Conservation (phyloP, 1,140 invertebrate species). For the Physella acuta region DNA sequence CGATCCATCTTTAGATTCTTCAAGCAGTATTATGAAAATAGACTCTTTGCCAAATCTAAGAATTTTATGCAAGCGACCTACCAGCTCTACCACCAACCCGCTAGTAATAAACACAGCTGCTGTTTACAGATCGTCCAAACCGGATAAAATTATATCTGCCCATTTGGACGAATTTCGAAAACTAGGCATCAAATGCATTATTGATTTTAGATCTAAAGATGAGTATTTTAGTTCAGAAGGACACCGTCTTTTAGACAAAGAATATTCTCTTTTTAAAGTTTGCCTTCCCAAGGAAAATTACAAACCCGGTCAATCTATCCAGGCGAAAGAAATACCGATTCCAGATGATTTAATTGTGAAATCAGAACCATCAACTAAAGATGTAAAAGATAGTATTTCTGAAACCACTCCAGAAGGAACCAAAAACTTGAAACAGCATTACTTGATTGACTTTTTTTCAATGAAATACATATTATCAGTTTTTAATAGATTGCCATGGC, state of each 20-base stretch:
- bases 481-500: slow-evolving; percentile 42
- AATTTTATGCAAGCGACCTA: slow-evolving; percentile 22
- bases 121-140: slow-evolving; percentile 47
- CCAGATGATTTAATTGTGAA: neutral
- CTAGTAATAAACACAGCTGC: neutral
- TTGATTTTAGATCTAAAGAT: slow-evolving; percentile 42
- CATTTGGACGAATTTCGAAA: slow-evolving; percentile 37
- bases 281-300: slow-evolving; percentile 36
- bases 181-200: slow-evolving; percentile 38
- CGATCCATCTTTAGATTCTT: too few relatives aligned
- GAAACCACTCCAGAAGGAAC: neutral
- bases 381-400: too few relatives aligned
- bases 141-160: slow-evolving; percentile 35
- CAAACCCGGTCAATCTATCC: slow-evolving; percentile 35
- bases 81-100: neutral
- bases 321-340: slow-evolving; percentile 16
- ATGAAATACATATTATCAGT: slow-evolving; percentile 35
- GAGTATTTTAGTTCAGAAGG: slow-evolving; percentile 38
- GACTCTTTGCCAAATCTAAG: slow-evolving; percentile 29
- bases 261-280: slow-evolving; percentile 38
- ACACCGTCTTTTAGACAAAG: slow-evolving; percentile 34
- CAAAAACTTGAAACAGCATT: slow-evolving; percentile 31
- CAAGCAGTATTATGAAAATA: slow-evolving; percentile 6
- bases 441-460: slow-evolving; percentile 45
- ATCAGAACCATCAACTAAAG: neutral